These are phyloP conservation scores for Bursaphelenchus okinawaensis DNA, from an alignment of 2,888 invertebrate genomes.

Conservation along the genomic window DNA sequence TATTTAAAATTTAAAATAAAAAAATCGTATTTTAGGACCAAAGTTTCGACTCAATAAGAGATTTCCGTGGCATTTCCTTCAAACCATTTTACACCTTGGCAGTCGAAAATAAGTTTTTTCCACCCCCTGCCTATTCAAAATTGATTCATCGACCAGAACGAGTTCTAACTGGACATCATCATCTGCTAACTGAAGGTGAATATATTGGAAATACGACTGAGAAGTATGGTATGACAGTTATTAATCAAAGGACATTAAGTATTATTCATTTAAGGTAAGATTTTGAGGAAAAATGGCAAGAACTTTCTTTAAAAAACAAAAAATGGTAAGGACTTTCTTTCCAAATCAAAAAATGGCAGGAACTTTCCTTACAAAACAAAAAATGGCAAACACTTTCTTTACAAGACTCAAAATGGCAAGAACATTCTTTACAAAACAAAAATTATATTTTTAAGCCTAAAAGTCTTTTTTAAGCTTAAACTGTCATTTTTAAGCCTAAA, in stretches of 20 bases:
- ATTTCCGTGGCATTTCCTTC: constrained; percentile 11
- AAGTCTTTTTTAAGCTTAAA: too few species aligned
- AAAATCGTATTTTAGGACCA: background rate
- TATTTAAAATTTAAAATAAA: too few species aligned
- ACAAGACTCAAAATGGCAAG: too few species aligned
- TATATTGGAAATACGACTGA: background rate
- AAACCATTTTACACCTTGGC: constrained; percentile 8
- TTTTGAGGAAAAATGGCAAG: background rate
- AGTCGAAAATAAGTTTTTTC: constrained; percentile 12
- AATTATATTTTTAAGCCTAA: too few species aligned
- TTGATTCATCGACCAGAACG: constrained; percentile 23
- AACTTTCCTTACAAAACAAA: too few species aligned
- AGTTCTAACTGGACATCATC: constrained; percentile 8
- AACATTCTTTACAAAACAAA: too few species aligned
- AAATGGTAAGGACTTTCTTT: too few species aligned
- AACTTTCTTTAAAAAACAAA: too few species aligned
- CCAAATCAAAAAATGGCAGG: too few species aligned
- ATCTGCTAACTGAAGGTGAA: background rate
- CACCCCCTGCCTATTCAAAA: constrained; percentile 16
- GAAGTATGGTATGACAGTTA: background rate
- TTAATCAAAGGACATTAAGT: background rate
- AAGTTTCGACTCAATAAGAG: background rate
- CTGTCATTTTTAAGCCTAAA: too few species aligned
- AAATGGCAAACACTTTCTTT: too few species aligned
- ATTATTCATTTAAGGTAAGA: background rate